Conservation (phyloP, 2,113 vertebrate species). For the Aegotheles bennettii region DNA sequence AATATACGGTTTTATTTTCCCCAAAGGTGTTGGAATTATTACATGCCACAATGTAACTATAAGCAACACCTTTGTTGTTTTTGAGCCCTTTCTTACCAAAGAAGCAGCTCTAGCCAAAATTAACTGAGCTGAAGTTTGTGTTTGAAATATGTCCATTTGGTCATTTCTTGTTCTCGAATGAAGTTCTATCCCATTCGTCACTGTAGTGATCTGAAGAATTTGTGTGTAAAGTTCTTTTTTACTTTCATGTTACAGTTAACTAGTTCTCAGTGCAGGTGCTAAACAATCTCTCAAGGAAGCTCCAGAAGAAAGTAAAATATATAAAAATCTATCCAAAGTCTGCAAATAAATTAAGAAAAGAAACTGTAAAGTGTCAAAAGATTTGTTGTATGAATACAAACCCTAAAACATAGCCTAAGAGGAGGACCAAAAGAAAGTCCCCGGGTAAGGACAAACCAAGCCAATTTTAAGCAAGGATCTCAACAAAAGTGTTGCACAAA, state of each 20-base stretch:
- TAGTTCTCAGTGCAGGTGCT: conserved; percentile 81
- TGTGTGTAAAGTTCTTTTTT: conserved; percentile 60
- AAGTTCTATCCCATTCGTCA: conserved; percentile 53
- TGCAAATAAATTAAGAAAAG: conserved; percentile 78
- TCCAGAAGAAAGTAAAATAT: conserved; percentile 77
- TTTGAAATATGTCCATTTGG: conserved; percentile 75
- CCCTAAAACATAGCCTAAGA: conserved; percentile 55
- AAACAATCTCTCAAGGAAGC: conserved; percentile 79
- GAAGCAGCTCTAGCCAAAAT: conserved; percentile 76
- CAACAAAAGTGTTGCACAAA: neutral
- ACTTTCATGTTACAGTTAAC: conserved; percentile 68
- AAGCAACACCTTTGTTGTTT: conserved; percentile 56
- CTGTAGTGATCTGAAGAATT: conserved; percentile 65
- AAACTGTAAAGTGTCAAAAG: conserved; percentile 71
- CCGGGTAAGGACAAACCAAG: conserved; percentile 25
- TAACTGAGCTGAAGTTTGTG: conserved; percentile 69
- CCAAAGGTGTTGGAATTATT: conserved; percentile 67
- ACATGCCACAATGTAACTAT: conserved; percentile 60
- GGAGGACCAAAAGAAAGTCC: conserved; percentile 45
- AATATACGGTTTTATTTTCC: conserved; percentile 41
- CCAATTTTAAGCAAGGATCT: neutral
- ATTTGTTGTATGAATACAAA: conserved; percentile 55
- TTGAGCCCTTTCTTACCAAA: conserved; percentile 58
- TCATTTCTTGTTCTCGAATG: conserved; percentile 56
- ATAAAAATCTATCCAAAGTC: conserved; percentile 73